Base-by-base conservation (phyloP, 2,797 vertebrate species). In the Numenius phaeopus region DNA sequence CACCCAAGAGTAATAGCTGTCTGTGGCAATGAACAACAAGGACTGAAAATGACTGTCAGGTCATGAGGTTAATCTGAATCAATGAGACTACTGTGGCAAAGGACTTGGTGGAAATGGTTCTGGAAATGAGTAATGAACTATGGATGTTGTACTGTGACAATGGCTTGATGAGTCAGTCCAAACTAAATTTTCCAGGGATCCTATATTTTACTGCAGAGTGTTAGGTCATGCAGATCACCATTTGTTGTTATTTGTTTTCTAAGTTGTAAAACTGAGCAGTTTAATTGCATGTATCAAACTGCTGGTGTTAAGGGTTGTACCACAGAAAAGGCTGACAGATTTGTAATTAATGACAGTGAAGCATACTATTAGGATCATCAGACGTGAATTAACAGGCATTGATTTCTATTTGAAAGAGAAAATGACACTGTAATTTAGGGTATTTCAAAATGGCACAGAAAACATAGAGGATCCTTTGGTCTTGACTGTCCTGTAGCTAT, bases 341-440 rank as follows among this genome's bases (percentile, higher is more conserved):
- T 93, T 89, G 67, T 93, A 94, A 97, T 93, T 93, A 91, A 81
- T 90, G 92, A 69, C 61, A 87, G 65, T 83, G 95, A 89, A 96
- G 66, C 72, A 90, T 47, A 93, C 90, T 86, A 96, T 77, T 61
- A 83, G 75, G 70, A 95, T 94, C 91, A 94, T 87, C 84, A 81
- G 76, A 90, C 97, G 61, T 75, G 57, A 94, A 87, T 94, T 94
- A 94, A 66, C 34, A 90, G 62, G 61, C 2, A 1, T 27, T 85
- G 27, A 70, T 94, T 96, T 95, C 75, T 90, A 3, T 93, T 83
- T 93, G 81, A 95, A 91, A 81, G 70, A 81, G 52, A 94, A 96
- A 95, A 97, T 69, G 85, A 70, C 72, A 49, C 67, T 93, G 64
- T 88, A 90, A 91, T 96, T 94, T 87, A 89, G 76, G 39, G 39